Evolutionary conservation across 1,140 invertebrate species (phyloP), one percentile per base, ranked within the genome.

Genomic region (Drosophila tsacasi): DNA sequence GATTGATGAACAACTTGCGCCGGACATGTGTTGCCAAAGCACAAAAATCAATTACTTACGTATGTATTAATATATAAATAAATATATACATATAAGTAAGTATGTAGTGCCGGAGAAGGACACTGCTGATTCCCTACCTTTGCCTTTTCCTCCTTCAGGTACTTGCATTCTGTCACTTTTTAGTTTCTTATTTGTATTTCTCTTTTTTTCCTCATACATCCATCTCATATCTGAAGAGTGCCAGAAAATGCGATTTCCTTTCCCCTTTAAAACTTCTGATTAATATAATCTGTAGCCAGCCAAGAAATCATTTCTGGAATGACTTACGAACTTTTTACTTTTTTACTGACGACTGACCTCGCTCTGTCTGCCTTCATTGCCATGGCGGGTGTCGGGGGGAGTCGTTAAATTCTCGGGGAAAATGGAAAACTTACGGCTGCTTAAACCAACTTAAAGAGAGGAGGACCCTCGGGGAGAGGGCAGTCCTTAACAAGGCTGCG

Each of bases 1-100:
- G 73, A 76, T 77, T 77, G 73, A 77, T 77, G 57, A 55, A 15
- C n/a, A 71, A 32, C 40, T 54, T 32, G 40, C 9, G 63, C 21
- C 30, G 39, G 44, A 39, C 71, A 76, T 54, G 72, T 76, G 71
- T 30, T 23, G 17, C 17, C 19, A 49, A 15, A 5, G 15, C 30
- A 58, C 52, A 65, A 76, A 52, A 50, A 75, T 25, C 44, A 55
- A 72, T 72, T 59, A 49, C 40, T 40, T 39, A n/a, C 15, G 1
- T 17, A 27, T n/a, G 17, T 2, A n/a, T 50, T 5, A 1, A n/a
- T 42, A 40, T 9, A 40, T 40, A 3, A 6, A n/a, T 39, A 17
- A 15, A n/a, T n/a, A n/a, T 9, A 40, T 40, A 9, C n/a, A 4
- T 10, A 44, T 19, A 23, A 19, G 10, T 19, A 23, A 19, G 10